Evolutionary conservation across 2,888 invertebrate species (phyloP).

Genomic region (Drosophila hawaiiensis): DNA sequence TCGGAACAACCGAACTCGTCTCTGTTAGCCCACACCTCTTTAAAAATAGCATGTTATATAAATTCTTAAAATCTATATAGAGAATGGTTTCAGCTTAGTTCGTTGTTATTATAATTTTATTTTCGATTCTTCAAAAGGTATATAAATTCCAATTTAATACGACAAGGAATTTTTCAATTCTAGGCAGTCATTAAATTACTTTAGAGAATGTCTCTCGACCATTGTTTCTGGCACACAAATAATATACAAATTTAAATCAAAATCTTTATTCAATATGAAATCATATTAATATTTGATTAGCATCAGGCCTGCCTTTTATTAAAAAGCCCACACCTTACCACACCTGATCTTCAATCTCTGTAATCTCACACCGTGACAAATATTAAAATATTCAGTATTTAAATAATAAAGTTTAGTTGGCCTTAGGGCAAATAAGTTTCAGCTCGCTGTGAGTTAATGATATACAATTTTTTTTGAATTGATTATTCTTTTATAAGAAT

Average conservation of each 20-base stretch:
- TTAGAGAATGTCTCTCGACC: neutral
- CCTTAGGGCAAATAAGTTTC: neutral
- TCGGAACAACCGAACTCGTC: neutral
- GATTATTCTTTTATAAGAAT: neutral
- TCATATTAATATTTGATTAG: neutral
- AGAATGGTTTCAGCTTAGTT: neutral
- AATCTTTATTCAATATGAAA: neutral
- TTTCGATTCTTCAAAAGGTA: neutral
- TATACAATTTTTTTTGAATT: neutral
- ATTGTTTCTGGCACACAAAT: neutral
- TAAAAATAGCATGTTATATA: neutral
- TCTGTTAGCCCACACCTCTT: constrained; percentile 2
- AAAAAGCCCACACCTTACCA: neutral
- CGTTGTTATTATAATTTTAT: neutral
- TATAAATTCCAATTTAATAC: neutral
- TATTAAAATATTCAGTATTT: neutral
- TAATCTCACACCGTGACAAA: neutral
- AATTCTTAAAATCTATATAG: neutral
- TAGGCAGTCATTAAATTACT: neutral
- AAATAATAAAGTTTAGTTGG: neutral
- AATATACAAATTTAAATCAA: neutral
- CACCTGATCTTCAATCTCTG: neutral
- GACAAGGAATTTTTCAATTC: neutral
- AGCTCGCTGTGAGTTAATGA: neutral
- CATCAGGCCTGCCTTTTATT: neutral